Evolutionary conservation across 2,888 invertebrate species (phyloP).

Genomic region (Cacoxenus indagator): DNA sequence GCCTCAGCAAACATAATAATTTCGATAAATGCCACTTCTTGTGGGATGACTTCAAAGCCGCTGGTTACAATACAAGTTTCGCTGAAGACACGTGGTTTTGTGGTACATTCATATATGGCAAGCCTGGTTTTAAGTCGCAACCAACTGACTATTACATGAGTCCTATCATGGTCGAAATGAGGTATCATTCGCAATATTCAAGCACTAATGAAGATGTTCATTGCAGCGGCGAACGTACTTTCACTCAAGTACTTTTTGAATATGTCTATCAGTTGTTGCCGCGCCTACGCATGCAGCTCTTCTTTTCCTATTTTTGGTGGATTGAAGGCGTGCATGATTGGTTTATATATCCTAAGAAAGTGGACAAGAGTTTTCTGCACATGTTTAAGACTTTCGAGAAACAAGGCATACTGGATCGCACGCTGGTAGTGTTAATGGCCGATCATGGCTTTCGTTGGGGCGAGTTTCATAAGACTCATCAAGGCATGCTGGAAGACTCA

Average conservation of each 20-base stretch:
- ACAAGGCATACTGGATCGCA: constrained; percentile 73
- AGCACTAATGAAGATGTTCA: constrained; percentile 53
- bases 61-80: constrained; percentile 81
- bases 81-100: constrained; percentile 80
- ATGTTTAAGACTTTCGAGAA: constrained; percentile 49
- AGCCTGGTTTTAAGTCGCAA: constrained; percentile 77
- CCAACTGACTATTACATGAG: constrained; percentile 86
- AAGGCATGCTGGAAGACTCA: constrained; percentile 87
- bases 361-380: constrained; percentile 73
- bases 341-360: constrained; percentile 80
- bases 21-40: constrained; percentile 85
- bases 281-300: constrained; percentile 70
- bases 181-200: constrained; percentile 70
- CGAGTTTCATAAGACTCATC: constrained; percentile 80
- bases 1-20: constrained; percentile 74
- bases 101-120: constrained; percentile 77
- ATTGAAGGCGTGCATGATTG: constrained; percentile 85
- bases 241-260: neutral
- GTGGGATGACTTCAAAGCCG: constrained; percentile 80
- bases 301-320: constrained; percentile 87
- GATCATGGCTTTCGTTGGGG: constrained; percentile 93
- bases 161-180: constrained; percentile 78
- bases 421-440: constrained; percentile 81
- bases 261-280: neutral
- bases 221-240: constrained; percentile 73